Evolutionary conservation across 2,888 invertebrate species (phyloP), one percentile per base, ranked within the genome.

Genomic region (Germaria angustata): DNA sequence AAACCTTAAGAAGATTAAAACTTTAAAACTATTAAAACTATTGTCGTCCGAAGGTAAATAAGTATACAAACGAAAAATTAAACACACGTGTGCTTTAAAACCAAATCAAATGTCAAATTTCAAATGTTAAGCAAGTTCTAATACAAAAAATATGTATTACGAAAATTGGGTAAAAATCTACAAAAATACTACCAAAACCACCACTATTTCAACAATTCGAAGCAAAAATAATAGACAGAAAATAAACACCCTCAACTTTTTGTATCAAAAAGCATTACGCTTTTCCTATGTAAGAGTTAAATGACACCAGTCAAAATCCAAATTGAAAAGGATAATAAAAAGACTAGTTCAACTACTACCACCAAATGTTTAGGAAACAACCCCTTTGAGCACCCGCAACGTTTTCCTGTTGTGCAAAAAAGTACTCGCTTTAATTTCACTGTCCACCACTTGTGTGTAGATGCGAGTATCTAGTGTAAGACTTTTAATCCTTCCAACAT

Each of bases 201-300:
- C 82, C 65, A 79, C 71, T 75, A 57, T 66, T 55, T 36, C 39
- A 8, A 32, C 28, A 7, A 46, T 59, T 55, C 72, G 72, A 73
- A 69, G 41, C 57, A 68, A 72, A 78, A 78, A 55, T 41, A 49
- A 68, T 39, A 63, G 22, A 7, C 20, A 15, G 41, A 51, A 77
- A 72, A 72, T 55, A 69, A 82, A 82, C 82, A 82, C 82, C 81
- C 82, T 82, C 82, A 71, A 71, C 28, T 63, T 57, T 57, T 55
- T 53, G n/a, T 13, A 2, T 28, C 15, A 24, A 39, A 20, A 36
- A 7, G 17, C 32, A 55, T 57, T n/a, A n/a, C n/a, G n/a, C n/a
- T n/a, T 39, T 28, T 39, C 28, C 24, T 55, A 51, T n/a, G n/a
- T 69, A 78, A 78, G 69, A 81, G 78, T 79, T 79, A 82, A 78